These are phyloP conservation scores for Buteo buteo DNA, from an alignment of 2,113 vertebrate genomes.

Conservation along the genomic window DNA sequence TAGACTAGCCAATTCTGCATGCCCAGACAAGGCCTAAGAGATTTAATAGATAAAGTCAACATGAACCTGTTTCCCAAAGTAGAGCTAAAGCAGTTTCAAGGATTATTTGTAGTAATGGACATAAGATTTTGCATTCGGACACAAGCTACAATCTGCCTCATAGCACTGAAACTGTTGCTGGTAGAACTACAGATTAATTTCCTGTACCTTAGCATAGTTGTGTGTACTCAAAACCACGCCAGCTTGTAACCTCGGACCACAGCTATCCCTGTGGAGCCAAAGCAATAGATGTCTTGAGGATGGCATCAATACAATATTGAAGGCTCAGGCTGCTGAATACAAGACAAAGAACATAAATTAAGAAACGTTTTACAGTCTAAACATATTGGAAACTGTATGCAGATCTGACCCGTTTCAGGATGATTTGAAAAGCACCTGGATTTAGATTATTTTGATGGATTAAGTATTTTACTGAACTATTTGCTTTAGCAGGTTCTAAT, in stretches of 20 bases:
- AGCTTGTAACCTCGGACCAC: background rate
- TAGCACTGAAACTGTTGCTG: background rate
- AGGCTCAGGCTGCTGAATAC: slow-evolving; percentile 22
- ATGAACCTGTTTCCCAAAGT: background rate
- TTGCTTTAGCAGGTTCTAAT: slow-evolving; percentile 55
- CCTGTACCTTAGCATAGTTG: background rate
- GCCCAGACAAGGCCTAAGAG: background rate
- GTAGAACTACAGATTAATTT: background rate
- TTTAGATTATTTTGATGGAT: slow-evolving; percentile 64
- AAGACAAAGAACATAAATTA: slow-evolving; percentile 61
- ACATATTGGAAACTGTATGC: slow-evolving; percentile 42
- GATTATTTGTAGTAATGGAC: background rate
- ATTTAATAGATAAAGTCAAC: background rate
- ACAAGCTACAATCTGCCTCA: background rate
- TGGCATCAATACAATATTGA: slow-evolving; percentile 35
- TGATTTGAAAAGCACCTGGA: slow-evolving; percentile 63
- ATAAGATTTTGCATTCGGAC: background rate
- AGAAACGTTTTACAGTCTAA: slow-evolving; percentile 28
- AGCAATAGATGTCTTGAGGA: slow-evolving; percentile 13
- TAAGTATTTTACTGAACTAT: slow-evolving; percentile 63
- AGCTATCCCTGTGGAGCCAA: slow-evolving; percentile 11
- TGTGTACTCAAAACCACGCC: background rate
- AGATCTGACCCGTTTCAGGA: slow-evolving; percentile 13
- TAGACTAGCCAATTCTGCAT: background rate
- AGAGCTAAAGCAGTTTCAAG: background rate